Evolutionary conservation across 2,797 vertebrate genomes (phyloP), one percentile per base, ranked within the genome.

Genomic region (Decapterus maruadsi): DNA sequence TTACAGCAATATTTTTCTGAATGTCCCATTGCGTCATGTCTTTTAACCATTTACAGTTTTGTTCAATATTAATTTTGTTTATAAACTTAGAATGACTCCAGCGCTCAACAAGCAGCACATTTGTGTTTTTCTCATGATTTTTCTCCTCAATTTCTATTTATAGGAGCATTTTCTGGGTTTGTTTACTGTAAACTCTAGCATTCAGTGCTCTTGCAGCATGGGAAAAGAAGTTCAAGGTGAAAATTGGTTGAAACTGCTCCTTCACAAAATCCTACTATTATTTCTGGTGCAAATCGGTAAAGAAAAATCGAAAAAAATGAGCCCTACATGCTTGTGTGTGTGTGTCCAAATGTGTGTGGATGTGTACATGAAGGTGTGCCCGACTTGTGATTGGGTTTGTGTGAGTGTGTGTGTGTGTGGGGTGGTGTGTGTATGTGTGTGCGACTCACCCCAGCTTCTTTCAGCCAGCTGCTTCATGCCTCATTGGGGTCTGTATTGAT

Each of bases 401-500:
- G 48, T 64, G 40, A 58, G 20, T 65, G 36, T 22, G 36, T 31
- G 14, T 63, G 13, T 42, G 29, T n/a, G 26, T 26, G n/a, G n/a
- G n/a, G 34, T 36, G 74, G 26, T 77, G 81, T 64, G 62, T 63
- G 70, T 1, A 5, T 55, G 59, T 71, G 43, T 53, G 64, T 40
- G 48, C 67, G 62, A 57, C 59, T 80, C 36, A 65, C 42, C 68
- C 38, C 50, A 62, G 83, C 75, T 77, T 80, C 82, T 89, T 80
- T 91, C 83, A 90, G 77, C 81, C 69, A 68, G 87, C 87, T 89
- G 89, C 92, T 94, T 94, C 93, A 94, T 93, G 94, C 89, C 92
- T 94, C 91, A 93, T 93, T 94, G 93, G 89, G 90, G 90, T 88
- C 79, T 68, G 78, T 94, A 95, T 95, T 91, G 95, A 95, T 94